phyloP scores from a whole-genome alignment of 2,888 invertebrate species.

The Liodrosophila aerea region DNA sequence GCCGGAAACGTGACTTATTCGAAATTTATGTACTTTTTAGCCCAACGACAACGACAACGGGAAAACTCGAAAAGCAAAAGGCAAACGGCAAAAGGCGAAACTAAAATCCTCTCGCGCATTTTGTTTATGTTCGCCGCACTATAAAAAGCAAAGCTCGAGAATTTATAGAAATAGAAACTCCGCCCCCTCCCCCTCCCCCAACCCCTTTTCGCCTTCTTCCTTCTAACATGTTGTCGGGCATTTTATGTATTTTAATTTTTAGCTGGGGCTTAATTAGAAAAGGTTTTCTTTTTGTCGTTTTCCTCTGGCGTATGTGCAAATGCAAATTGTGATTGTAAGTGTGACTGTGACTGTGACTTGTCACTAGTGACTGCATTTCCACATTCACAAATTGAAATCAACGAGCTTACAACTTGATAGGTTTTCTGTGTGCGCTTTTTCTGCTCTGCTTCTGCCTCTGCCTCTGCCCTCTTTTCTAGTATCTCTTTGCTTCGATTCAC shows the following conservation, averaged over 20 bases:
- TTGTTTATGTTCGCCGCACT: constrained; percentile 38
- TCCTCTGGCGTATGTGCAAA: constrained; percentile 65
- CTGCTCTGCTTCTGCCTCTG: constrained; percentile 29
- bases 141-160: constrained; percentile 38
- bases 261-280: constrained; percentile 69
- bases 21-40: constrained; percentile 75
- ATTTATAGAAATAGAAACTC: constrained; percentile 24
- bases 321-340: constrained; percentile 13
- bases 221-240: no score
- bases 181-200: no score
- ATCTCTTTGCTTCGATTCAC: constrained; percentile 26
- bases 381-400: constrained; percentile 75
- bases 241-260: constrained; percentile 45
- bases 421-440: constrained; percentile 36
- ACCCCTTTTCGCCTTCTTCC: no score
- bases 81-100: constrained; percentile 32
- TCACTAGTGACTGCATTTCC: constrained; percentile 61
- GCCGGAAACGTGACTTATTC: constrained; percentile 76
- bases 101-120: constrained; percentile 34
- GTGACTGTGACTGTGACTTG: no score
- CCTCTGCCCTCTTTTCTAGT: not conserved
- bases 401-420: constrained; percentile 73
- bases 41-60: constrained; percentile 33
- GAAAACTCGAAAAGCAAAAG: constrained; percentile 22
- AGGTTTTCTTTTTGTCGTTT: constrained; percentile 19